phyloP scores from a whole-genome alignment of 2,888 invertebrate genomes.

The Pocota personata region DNA sequence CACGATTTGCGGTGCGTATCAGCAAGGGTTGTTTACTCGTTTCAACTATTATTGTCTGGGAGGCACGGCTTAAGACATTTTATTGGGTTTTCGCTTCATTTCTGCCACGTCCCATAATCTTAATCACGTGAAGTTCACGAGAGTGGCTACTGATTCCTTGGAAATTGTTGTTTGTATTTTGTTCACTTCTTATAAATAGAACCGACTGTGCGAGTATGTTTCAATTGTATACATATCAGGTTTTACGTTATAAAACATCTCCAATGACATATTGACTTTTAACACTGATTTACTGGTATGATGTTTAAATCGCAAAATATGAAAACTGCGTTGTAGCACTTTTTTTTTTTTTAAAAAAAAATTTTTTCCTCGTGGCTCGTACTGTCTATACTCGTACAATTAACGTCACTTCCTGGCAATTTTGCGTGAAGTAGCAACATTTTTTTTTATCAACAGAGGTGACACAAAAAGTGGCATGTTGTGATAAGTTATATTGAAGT shows the following conservation, averaged over 20 bases:
- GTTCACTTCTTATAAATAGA: background rate
- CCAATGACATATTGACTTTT: background rate
- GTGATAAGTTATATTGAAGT: background rate
- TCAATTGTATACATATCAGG: background rate
- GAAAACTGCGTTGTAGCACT: background rate
- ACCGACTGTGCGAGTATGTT: background rate
- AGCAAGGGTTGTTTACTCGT: conserved; percentile 25
- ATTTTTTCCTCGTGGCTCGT: background rate
- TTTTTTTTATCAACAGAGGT: background rate
- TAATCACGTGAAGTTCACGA: conserved; percentile 66
- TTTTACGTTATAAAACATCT: background rate
- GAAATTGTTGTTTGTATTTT: background rate
- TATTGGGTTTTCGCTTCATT: background rate
- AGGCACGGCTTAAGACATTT: conserved; percentile 46
- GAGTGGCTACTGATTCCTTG: conserved; percentile 17
- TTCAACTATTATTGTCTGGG: conserved; percentile 14
- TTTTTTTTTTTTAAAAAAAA: background rate
- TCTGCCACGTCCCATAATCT: conserved; percentile 19
- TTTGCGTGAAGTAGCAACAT: background rate
- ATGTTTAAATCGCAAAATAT: background rate
- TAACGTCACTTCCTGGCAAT: background rate
- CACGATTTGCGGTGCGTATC: conserved; percentile 4
- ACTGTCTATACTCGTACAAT: background rate
- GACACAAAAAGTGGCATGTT: background rate
- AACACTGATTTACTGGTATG: background rate